These are phyloP conservation scores for Catocala nupta DNA, from an alignment of 2,888 invertebrate genomes.

Conservation along the genomic window DNA sequence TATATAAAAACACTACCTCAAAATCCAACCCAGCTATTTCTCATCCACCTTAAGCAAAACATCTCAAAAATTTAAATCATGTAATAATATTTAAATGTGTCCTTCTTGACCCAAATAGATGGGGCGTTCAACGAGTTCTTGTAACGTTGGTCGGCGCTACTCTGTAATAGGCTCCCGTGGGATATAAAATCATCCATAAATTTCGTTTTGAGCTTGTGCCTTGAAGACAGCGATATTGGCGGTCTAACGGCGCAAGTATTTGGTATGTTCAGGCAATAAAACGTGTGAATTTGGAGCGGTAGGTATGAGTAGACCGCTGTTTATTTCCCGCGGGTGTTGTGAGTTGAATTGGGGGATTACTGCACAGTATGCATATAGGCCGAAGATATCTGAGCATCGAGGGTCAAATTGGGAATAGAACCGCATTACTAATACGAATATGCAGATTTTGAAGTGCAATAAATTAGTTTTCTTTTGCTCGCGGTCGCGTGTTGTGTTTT, in stretches of 20 bases:
- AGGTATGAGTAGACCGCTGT: slow-evolving; percentile 12
- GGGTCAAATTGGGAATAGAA: too few relatives aligned
- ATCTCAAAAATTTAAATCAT: slow-evolving; percentile 48
- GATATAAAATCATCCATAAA: slow-evolving; percentile 78
- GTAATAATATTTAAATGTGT: slow-evolving; percentile 52
- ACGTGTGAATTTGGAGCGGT: slow-evolving; percentile 20
- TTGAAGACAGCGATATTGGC: slow-evolving; percentile 53
- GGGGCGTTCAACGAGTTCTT: slow-evolving; percentile 43
- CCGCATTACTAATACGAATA: too few relatives aligned
- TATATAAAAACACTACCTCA: neutral
- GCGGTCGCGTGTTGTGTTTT: too few relatives aligned
- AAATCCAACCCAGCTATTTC: neutral
- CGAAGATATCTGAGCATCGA: neutral
- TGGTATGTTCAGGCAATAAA: slow-evolving; percentile 30
- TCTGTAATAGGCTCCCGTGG: slow-evolving; percentile 74
- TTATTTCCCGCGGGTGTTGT: slow-evolving; percentile 15
- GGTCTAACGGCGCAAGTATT: slow-evolving; percentile 52
- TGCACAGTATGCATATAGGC: slow-evolving; percentile 8
- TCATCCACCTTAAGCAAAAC: slow-evolving; percentile 24
- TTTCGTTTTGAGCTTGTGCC: slow-evolving; percentile 68
- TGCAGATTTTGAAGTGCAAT: too few relatives aligned
- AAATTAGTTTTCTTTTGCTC: too few relatives aligned
- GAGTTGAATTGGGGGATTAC: slow-evolving; percentile 4
- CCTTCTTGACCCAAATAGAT: slow-evolving; percentile 47
- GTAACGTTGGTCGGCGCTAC: slow-evolving; percentile 53